phyloP scores from a whole-genome alignment of 2,888 invertebrate genomes.

The Drosophila eohydei region DNA sequence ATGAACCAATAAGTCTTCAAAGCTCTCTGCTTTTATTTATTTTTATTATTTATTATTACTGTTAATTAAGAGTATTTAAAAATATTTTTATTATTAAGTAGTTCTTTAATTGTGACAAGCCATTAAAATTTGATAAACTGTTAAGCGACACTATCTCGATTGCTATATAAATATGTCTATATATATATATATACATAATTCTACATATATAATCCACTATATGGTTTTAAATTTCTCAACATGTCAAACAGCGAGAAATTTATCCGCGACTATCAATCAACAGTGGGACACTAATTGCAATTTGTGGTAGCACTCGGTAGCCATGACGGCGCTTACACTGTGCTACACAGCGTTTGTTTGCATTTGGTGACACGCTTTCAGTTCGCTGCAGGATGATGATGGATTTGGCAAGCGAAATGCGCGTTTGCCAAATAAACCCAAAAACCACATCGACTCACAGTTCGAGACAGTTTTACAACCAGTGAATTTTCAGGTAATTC shows the following conservation, averaged over 20 bases:
- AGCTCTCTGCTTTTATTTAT: too few relatives aligned
- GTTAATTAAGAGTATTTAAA: too few relatives aligned
- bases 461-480: slow-evolving; percentile 27
- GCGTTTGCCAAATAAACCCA: slow-evolving; percentile 16
- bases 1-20: too few relatives aligned
- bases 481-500: slow-evolving; percentile 50
- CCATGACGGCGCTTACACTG: slow-evolving; percentile 22
- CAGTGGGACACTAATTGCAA: slow-evolving; percentile 59
- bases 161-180: too few relatives aligned
- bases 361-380: slow-evolving; percentile 24
- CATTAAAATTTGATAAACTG: neutral
- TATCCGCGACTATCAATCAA: slow-evolving; percentile 48
- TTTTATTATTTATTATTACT: too few relatives aligned
- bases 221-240: neutral
- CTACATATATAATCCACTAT: neutral
- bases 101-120: neutral
- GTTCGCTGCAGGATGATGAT: slow-evolving; percentile 16
- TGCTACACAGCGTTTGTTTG: slow-evolving; percentile 20
- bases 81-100: neutral
- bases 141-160: neutral
- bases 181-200: neutral
- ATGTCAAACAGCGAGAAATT: slow-evolving; percentile 5
- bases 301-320: slow-evolving; percentile 33
- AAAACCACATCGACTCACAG: slow-evolving; percentile 35
- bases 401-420: slow-evolving; percentile 21